Conservation (phyloP, 2,797 vertebrate species). For the Miichthys miiuy region DNA sequence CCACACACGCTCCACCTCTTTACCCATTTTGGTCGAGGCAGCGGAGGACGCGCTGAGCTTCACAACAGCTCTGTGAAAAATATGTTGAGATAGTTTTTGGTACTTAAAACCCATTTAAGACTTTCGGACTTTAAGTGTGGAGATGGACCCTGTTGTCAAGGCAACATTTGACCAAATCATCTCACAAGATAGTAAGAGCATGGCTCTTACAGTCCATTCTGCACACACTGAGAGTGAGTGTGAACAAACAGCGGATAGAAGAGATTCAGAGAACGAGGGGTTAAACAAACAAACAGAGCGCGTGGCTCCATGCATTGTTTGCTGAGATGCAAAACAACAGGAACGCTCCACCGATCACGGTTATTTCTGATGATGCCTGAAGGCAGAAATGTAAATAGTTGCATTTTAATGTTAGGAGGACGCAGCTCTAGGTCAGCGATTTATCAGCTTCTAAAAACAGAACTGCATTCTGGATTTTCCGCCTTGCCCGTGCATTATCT, state of each 20-base stretch:
- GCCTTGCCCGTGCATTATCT: constrained; percentile 22
- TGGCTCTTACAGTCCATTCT: background rate
- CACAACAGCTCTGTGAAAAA: no score
- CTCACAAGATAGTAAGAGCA: background rate
- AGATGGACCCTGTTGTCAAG: background rate
- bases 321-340: constrained; percentile 24
- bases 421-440: constrained; percentile 22
- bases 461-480: constrained; percentile 1
- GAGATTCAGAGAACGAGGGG: background rate
- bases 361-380: constrained; percentile 46
- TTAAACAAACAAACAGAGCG: constrained; percentile 1
- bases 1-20: no score
- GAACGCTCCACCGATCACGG: constrained; percentile 27
- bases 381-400: constrained; percentile 43
- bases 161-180: background rate
- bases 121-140: background rate
- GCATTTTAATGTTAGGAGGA: constrained; percentile 28
- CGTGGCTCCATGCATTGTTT: constrained; percentile 7
- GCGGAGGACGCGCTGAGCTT: no score
- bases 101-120: no score
- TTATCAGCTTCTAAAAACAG: constrained; percentile 48
- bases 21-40: no score
- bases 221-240: background rate
- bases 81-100: no score
- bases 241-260: background rate